Evolutionary conservation across 2,113 vertebrate species (phyloP), one percentile per base, ranked within the genome.

Genomic region (Cettia cetti): DNA sequence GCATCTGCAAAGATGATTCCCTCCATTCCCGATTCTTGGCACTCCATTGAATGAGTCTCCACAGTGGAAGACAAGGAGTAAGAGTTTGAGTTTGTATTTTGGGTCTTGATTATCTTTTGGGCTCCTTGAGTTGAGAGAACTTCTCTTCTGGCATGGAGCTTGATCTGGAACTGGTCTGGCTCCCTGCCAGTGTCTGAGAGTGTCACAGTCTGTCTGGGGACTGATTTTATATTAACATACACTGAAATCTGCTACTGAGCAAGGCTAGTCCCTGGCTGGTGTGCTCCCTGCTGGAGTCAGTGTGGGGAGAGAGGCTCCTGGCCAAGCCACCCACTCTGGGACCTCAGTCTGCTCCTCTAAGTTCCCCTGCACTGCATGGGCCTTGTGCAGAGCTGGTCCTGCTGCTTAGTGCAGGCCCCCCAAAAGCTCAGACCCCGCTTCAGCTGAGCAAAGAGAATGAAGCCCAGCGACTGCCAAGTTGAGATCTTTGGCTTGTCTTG

Each of bases 381-480:
- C 47, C 33, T 13, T 3, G 0, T 12, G 22, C 44, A 65, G 72
- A 9, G 1, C 49, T 81, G 54, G 7, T 53, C 22, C 60, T 87
- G 37, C 65, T 82, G 70, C 89, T 85, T 10, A 26, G 28, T 63
- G 65, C 63, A 65, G 10, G 1, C 3, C 37, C 31, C 19, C 9
- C 3, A 4, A 86, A 72, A 91, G 1, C 68, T 42, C 24, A 70
- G 37, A 31, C 14, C 15, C 44, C 17, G 49, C 42, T 30, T 66
- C 35, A 84, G 45, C 50, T 78, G 69, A 86, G 52, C 65, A 60
- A 57, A 59, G 47, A 44, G 60, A 64, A 76, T 1, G 3, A 76
- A 71, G 26, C 52, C 9, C 54, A 60, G 52, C 0, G 0, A 12
- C 53, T 3, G 8, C 66, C 35, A 88, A 74, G 40, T 11, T 21